phyloP scores from a whole-genome alignment of 1,140 invertebrate species.

The Liolophura sinensis region DNA sequence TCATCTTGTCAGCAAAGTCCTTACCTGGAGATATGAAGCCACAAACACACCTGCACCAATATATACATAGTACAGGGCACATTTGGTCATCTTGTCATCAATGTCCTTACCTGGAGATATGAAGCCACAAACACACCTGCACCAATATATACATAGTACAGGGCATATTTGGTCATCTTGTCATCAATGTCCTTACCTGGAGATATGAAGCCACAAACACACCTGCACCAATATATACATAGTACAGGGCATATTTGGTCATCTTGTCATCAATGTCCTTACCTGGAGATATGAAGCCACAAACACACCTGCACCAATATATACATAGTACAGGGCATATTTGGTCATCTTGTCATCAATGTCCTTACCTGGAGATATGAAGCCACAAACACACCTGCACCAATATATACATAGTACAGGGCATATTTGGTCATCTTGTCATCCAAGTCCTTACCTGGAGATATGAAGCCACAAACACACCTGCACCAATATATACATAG shows the following conservation, averaged over 20 bases:
- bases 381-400: conserved; percentile 28
- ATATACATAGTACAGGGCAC: not conserved
- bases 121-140: not conserved
- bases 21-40: not conserved
- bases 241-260: conserved; percentile 37
- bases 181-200: conserved; percentile 27
- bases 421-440: conserved; percentile 38
- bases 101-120: not conserved
- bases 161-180: not conserved
- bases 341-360: conserved; percentile 41
- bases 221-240: conserved; percentile 36
- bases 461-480: conserved; percentile 31
- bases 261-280: conserved; percentile 36
- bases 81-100: conserved; percentile 1
- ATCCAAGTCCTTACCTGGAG: conserved; percentile 42
- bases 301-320: conserved; percentile 36
- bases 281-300: conserved; percentile 40
- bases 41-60: not conserved
- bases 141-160: conserved; percentile 1
- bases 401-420: conserved; percentile 39
- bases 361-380: conserved; percentile 39
- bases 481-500: conserved; percentile 38
- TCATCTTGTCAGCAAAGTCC: conserved; percentile 30
- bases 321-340: conserved; percentile 35
- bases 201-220: conserved; percentile 33